Percentiles rank a stretch among this genome's conserved stretches.
phyloP scores from a whole-genome alignment of 2,113 vertebrate genomes.

The Chiloscyllium plagiosum region DNA sequence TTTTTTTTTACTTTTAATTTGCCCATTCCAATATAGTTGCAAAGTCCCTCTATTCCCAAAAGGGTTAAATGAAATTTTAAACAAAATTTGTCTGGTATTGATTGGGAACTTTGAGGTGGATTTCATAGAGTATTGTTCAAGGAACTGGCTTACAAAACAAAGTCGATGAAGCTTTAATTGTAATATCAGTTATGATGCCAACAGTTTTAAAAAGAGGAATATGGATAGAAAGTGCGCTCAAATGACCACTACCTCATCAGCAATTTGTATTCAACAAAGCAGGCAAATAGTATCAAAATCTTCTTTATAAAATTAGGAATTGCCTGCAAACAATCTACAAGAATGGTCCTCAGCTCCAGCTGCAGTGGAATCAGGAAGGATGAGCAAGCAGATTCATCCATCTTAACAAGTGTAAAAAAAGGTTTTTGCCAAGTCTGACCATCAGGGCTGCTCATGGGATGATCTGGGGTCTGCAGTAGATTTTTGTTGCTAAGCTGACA shows the following conservation, averaged over 20 bases:
- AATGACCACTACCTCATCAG: background rate
- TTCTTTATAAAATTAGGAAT: background rate
- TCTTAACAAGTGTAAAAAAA: background rate
- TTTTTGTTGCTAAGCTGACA: background rate
- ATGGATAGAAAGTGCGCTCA: background rate
- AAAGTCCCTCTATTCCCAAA: background rate
- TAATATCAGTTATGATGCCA: background rate
- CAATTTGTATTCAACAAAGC: background rate
- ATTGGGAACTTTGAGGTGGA: background rate
- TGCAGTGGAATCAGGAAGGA: background rate
- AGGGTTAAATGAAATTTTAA: background rate
- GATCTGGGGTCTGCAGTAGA: background rate
- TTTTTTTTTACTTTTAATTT: background rate
- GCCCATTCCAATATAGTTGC: too few relatives aligned
- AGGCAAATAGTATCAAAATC: background rate
- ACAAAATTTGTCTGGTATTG: background rate
- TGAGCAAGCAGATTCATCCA: background rate
- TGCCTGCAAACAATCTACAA: background rate
- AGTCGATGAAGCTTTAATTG: too few relatives aligned
- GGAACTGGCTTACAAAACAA: background rate
- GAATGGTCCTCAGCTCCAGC: background rate
- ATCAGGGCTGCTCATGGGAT: background rate
- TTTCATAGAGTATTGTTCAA: background rate
- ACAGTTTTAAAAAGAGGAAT: background rate
- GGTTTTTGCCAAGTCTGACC: background rate